These are phyloP conservation scores for Cepaea nemoralis DNA, from an alignment of 1,140 invertebrate genomes.

Conservation along the genomic window DNA sequence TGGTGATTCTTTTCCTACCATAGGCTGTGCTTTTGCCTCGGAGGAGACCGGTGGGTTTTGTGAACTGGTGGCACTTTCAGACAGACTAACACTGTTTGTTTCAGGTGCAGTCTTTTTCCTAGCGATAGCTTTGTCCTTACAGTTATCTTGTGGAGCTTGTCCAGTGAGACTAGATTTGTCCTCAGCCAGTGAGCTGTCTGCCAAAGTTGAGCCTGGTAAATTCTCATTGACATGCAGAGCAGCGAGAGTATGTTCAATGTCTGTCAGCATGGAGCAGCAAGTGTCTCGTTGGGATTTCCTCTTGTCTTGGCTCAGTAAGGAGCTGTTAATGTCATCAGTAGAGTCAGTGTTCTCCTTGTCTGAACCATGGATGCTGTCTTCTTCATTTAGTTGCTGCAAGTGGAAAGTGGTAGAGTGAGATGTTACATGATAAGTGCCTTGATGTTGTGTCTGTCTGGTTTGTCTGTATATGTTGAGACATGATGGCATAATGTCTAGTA, in stretches of 20 bases:
- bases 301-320: background rate
- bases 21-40: background rate
- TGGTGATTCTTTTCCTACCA: background rate
- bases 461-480: too few relatives aligned
- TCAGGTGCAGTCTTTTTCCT: too few relatives aligned
- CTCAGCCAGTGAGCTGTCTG: background rate
- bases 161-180: background rate
- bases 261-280: conserved; percentile 41
- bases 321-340: background rate
- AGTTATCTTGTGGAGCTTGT: background rate
- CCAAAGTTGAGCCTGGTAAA: background rate
- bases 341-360: background rate
- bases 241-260: conserved; percentile 40
- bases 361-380: background rate
- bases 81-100: too few relatives aligned
- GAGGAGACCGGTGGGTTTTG: too few relatives aligned
- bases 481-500: too few relatives aligned
- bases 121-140: background rate
- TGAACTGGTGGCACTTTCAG: too few relatives aligned
- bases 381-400: conserved; percentile 24
- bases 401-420: too few relatives aligned
- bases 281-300: background rate
- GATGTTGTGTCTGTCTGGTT: background rate
- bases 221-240: conserved; percentile 26
- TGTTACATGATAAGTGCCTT: too few relatives aligned